Conservation (phyloP, 2,797 vertebrate genomes). For the Ctenosaura bakeri region DNA sequence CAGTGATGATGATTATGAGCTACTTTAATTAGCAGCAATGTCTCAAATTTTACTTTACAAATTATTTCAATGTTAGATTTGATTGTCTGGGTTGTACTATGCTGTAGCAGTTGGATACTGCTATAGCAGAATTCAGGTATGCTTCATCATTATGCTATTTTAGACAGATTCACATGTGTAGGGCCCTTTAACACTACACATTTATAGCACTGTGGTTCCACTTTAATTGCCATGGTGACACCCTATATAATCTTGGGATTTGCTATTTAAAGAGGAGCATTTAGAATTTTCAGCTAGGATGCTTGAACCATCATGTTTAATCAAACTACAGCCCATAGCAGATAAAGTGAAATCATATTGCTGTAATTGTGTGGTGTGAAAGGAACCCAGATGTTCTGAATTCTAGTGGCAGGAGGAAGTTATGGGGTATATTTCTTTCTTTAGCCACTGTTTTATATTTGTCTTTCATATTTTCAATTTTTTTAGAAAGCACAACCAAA, state of each 20-base stretch:
- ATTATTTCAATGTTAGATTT: neutral
- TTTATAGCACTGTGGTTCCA: too few relatives aligned
- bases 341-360: too few relatives aligned
- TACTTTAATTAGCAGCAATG: neutral
- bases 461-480: neutral
- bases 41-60: neutral
- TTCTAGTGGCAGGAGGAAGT: neutral
- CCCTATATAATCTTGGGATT: too few relatives aligned
- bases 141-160: neutral
- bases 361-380: too few relatives aligned
- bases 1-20: neutral
- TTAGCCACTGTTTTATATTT: neutral
- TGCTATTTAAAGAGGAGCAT: too few relatives aligned
- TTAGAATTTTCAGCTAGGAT: too few relatives aligned
- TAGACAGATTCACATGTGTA: neutral
- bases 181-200: too few relatives aligned
- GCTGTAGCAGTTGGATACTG: neutral
- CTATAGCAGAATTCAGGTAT: neutral
- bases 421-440: neutral
- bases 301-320: too few relatives aligned
- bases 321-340: too few relatives aligned
- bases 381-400: neutral
- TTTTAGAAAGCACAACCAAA: neutral
- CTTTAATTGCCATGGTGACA: too few relatives aligned
- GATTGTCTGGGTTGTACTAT: neutral